A percentile compares a stretch with the other conserved stretches of the same genome.
Conservation (phyloP, 1,140 invertebrate genomes). For the Mamestra configurata region DNA sequence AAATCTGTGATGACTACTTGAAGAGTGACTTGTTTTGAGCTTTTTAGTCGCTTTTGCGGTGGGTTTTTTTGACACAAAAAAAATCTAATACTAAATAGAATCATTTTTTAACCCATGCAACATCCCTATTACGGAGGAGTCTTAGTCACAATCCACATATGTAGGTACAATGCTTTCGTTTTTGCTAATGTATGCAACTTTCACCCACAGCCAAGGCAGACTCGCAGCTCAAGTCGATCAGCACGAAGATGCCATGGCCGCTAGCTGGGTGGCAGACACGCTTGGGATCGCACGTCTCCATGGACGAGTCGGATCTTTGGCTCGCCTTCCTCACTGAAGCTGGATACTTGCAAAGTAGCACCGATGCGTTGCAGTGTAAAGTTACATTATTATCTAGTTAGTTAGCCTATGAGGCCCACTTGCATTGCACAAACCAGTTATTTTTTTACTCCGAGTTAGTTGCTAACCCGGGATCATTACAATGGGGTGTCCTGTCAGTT, state of each 20-base stretch:
- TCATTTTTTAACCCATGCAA: too few relatives aligned
- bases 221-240: conserved; percentile 60
- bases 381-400: neutral
- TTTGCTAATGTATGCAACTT: too few relatives aligned
- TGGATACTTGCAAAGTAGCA: conserved; percentile 67
- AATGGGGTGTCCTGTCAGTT: too few relatives aligned
- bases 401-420: neutral
- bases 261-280: neutral
- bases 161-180: too few relatives aligned
- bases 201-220: neutral
- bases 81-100: too few relatives aligned
- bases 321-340: conserved; percentile 76
- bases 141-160: neutral
- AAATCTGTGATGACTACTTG: too few relatives aligned
- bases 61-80: too few relatives aligned
- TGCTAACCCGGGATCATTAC: too few relatives aligned
- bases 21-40: too few relatives aligned
- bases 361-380: conserved; percentile 5
- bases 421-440: neutral
- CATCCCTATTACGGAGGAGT: too few relatives aligned
- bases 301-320: conserved; percentile 75
- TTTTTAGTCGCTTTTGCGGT: too few relatives aligned
- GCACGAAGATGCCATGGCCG: conserved; percentile 52
- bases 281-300: conserved; percentile 1
- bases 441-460: too few relatives aligned